These are phyloP conservation scores for Umimayanthus chanpuru DNA, from an alignment of 92 coral and sea anemone genomes.

Conservation along the genomic window DNA sequence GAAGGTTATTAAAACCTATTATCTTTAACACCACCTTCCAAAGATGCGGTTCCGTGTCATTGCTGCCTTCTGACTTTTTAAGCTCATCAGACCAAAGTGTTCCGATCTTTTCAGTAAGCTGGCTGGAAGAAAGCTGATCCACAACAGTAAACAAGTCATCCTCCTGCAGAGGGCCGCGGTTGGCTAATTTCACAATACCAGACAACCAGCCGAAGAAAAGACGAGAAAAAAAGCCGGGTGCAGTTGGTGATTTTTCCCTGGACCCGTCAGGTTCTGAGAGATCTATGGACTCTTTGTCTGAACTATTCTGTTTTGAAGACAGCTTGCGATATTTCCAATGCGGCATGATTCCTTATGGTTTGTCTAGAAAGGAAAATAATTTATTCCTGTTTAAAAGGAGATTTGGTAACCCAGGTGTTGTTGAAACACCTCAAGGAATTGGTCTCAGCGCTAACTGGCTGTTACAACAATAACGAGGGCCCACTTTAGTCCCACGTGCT, in stretches of 20 bases:
- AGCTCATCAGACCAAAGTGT: background rate
- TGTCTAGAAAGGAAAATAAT: background rate
- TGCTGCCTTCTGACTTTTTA: background rate
- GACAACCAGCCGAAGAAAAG: background rate
- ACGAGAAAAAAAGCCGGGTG: background rate
- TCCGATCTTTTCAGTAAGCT: background rate
- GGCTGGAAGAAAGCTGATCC: background rate
- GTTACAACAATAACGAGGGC: too few relatives aligned
- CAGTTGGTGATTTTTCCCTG: background rate
- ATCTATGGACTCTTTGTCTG: background rate
- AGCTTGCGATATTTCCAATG: background rate
- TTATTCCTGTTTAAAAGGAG: too few relatives aligned
- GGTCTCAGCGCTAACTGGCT: too few relatives aligned
- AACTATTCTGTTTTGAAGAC: background rate
- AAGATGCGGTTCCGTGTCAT: background rate
- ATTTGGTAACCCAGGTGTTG: too few relatives aligned
- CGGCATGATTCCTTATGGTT: background rate
- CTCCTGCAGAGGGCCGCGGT: background rate
- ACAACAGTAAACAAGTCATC: background rate
- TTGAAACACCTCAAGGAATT: too few relatives aligned
- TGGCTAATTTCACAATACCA: background rate
- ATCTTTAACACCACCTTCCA: background rate
- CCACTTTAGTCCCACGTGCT: too few relatives aligned
- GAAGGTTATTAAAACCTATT: background rate
- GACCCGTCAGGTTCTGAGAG: background rate